Evolutionary conservation across 2,888 invertebrate genomes (phyloP).

Genomic region (Tetragnatha montana): DNA sequence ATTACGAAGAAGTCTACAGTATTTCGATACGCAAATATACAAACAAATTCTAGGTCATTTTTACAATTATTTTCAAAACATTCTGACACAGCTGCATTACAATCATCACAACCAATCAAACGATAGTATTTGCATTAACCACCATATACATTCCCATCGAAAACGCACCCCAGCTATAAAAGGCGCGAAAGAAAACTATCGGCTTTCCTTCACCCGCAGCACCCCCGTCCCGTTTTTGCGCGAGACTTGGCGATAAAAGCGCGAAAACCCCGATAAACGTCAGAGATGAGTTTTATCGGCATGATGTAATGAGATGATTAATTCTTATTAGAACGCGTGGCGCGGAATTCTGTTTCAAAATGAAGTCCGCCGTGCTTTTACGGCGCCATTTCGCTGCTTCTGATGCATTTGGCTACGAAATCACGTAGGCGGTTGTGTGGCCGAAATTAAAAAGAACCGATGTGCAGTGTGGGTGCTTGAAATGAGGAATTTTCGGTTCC

Average conservation of each 20-base stretch:
- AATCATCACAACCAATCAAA: too few species aligned
- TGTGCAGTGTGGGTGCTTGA: background rate
- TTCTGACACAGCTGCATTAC: too few species aligned
- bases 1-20: too few species aligned
- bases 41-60: too few species aligned
- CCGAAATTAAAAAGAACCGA: background rate
- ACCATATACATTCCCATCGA: too few species aligned
- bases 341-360: background rate
- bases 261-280: slow-evolving; percentile 54
- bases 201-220: slow-evolving; percentile 50
- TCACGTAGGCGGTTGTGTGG: background rate
- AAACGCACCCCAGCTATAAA: background rate
- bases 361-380: background rate
- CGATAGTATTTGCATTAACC: too few species aligned
- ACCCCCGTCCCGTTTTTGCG: slow-evolving; percentile 16
- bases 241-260: slow-evolving; percentile 33
- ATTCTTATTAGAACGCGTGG: slow-evolving; percentile 54
- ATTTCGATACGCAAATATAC: too few species aligned
- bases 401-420: background rate
- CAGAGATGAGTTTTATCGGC: slow-evolving; percentile 61
- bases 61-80: too few species aligned
- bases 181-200: slow-evolving; percentile 30
- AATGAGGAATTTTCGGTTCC: background rate
- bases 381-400: background rate
- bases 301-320: slow-evolving; percentile 58